phyloP scores from a whole-genome alignment of 2,888 invertebrate genomes.

The Bellardia bayeri region DNA sequence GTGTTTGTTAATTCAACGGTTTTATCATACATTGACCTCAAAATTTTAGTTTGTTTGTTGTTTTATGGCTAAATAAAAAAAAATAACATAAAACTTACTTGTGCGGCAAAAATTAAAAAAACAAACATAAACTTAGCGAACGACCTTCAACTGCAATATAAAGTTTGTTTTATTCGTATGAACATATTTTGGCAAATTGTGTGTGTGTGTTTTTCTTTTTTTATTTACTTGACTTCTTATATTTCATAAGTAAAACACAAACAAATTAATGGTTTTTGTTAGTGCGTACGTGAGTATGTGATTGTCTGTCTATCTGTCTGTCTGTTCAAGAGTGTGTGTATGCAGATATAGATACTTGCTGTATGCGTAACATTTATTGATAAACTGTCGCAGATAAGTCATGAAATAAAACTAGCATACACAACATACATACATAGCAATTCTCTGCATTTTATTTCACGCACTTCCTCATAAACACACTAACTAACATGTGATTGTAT shows the following conservation, averaged over 20 bases:
- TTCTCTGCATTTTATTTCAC: slow-evolving; percentile 45
- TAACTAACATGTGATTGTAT: not conserved
- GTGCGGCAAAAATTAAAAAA: not conserved
- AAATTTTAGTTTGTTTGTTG: slow-evolving; percentile 48
- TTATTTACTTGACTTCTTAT: slow-evolving; percentile 30
- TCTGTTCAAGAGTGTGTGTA: not conserved
- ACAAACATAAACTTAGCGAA: slow-evolving; percentile 39
- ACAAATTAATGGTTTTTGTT: not conserved
- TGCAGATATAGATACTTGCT: slow-evolving; percentile 20
- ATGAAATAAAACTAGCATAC: slow-evolving; percentile 13
- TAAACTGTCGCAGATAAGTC: slow-evolving; percentile 3
- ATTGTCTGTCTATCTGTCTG: not conserved
- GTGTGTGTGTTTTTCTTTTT: not conserved
- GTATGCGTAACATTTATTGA: slow-evolving; percentile 28
- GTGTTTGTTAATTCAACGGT: slow-evolving; percentile 35
- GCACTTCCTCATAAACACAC: slow-evolving; percentile 48
- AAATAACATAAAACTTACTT: slow-evolving; percentile 24
- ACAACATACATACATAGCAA: slow-evolving; percentile 2
- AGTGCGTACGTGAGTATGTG: not conserved
- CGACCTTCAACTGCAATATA: slow-evolving; percentile 70
- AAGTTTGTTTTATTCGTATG: slow-evolving; percentile 25
- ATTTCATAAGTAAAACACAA: slow-evolving; percentile 19
- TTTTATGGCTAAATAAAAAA: slow-evolving; percentile 9
- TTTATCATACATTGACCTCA: slow-evolving; percentile 72
- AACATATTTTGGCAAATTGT: slow-evolving; percentile 38